Base-by-base conservation (phyloP, 2,888 invertebrate species). In the Ethmia dodecea region DNA sequence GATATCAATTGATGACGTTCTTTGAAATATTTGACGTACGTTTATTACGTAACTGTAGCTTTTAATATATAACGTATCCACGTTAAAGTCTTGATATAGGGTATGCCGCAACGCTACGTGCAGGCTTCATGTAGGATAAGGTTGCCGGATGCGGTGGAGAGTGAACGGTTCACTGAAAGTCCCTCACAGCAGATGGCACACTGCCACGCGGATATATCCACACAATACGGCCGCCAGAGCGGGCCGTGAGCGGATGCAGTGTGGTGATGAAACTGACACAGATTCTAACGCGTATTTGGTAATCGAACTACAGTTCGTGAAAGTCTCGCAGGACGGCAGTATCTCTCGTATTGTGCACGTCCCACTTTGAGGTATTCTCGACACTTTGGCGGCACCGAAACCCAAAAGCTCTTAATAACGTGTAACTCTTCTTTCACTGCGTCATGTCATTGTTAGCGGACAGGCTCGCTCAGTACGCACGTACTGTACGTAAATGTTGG, bases 211-310 rank as follows among this genome's bases (percentile, higher is more conserved):
- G 10, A 24, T 13, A 20, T 22, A 12, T 12, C 20, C 18, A 26
- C 32, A 15, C 35, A 39, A 35, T 29, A 12, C 33, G 22, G 12
- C 35, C 24, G 35, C 35, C 22, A 9, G 5, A 10, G 10, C 12
- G 13, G 12, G 16, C 29, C 12, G 35, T 60, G 74, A 75, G 57
- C 78, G 80, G 78, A 80, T 78, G 77, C 79, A 73, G 71, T 63
- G 66, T 64, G 61, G 73, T 84, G 84, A 84, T 81, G 84, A 84
- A 83, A 83, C 78, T 81, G 84, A 83, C 84, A 84, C 81, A 86
- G 80, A 80, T 84, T 83, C 84, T 83, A 83, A 80, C 78, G 75
- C 72, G 75, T 73, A 80, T 86, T 86, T 84, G 81, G 84, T 83
- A 84, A 86, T 84, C 81, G 75, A 77, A 80, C 72, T 72, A 71